Percentiles rank a stretch among this genome's conserved stretches.
Conservation (phyloP, 2,797 vertebrate species). For the Smutsia gigantea region DNA sequence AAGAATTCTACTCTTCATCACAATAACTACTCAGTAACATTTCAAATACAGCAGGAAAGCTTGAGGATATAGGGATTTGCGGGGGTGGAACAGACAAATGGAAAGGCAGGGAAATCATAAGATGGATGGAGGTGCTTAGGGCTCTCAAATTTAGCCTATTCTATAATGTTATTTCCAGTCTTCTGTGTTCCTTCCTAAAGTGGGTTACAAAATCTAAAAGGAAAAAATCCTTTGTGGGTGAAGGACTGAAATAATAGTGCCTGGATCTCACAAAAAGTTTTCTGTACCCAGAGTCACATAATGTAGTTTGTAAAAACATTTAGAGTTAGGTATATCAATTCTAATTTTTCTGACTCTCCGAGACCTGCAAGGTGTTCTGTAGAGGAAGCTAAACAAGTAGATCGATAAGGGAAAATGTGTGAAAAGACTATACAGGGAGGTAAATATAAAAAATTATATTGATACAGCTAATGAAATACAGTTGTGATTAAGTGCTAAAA, state of each 20-base stretch:
- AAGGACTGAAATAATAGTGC: background rate
- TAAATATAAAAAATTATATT: background rate
- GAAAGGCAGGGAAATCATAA: background rate
- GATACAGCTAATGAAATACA: background rate
- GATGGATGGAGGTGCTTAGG: background rate
- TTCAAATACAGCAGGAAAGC: background rate
- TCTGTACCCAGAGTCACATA: background rate
- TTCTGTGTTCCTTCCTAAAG: background rate
- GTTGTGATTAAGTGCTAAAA: background rate
- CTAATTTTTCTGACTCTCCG: background rate
- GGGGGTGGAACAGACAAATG: background rate
- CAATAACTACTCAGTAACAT: background rate
- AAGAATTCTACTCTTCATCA: background rate
- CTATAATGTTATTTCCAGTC: background rate
- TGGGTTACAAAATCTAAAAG: background rate
- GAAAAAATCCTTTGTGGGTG: background rate
- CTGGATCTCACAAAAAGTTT: conserved; percentile 10
- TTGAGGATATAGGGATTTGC: background rate
- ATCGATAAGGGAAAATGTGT: background rate
- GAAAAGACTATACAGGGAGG: background rate
- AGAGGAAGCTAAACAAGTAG: background rate
- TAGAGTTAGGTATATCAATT: background rate
- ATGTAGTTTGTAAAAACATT: conserved; percentile 38
- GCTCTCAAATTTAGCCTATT: background rate
- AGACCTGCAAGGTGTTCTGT: background rate